These are phyloP conservation scores for Struthio camelus DNA, from an alignment of 2,113 vertebrate genomes.

Conservation along the genomic window DNA sequence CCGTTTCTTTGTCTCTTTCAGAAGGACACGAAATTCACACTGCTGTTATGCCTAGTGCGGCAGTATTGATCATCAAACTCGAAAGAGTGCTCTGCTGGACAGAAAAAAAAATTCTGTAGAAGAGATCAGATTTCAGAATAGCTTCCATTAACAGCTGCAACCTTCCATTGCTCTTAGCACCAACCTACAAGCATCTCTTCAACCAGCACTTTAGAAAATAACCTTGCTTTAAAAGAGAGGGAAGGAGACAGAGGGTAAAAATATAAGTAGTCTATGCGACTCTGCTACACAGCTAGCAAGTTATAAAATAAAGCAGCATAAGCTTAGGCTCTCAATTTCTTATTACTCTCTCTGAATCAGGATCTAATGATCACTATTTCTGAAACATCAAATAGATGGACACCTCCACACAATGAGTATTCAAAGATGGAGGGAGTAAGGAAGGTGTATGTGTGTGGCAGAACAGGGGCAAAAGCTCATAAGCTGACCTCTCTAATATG, in stretches of 20 bases:
- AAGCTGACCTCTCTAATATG: background rate
- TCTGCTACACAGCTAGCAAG: background rate
- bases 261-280: background rate
- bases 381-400: background rate
- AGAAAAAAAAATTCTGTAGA: background rate
- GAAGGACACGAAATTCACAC: background rate
- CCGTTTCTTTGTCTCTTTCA: background rate
- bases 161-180: background rate
- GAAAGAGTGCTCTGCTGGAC: background rate
- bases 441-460: background rate
- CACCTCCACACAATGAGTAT: rapidly evolving
- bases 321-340: background rate
- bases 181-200: background rate
- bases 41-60: rapidly evolving
- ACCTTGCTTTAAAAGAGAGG: background rate
- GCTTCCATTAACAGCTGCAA: background rate
- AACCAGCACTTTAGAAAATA: background rate
- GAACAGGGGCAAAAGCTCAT: background rate
- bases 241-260: background rate
- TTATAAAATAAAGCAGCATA: background rate
- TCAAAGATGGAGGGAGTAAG: background rate
- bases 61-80: background rate
- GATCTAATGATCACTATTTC: background rate
- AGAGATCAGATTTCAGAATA: background rate
- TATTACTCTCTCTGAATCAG: background rate